A percentile compares a stretch with the other conserved stretches of the same genome.
Conservation (phyloP, 2,888 invertebrate species). For the Lissocephala sabroskyi region DNA sequence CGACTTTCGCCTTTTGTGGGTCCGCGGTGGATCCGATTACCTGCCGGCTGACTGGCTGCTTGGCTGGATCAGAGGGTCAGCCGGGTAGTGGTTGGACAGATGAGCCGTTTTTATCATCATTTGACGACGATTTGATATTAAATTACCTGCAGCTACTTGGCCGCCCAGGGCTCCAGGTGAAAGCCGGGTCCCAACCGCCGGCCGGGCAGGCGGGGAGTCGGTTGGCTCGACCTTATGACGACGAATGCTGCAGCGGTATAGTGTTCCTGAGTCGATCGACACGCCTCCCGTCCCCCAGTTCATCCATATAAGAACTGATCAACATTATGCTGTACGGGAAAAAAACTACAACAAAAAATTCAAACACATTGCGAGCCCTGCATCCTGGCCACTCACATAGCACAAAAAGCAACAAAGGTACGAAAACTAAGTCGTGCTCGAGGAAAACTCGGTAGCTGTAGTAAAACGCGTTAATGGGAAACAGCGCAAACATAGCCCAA, state of each 20-base stretch:
- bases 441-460: not conserved
- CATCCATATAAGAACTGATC: slow-evolving; percentile 10
- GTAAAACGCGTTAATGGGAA: slow-evolving; percentile 9
- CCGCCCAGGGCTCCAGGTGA: not conserved
- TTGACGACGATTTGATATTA: slow-evolving; percentile 30
- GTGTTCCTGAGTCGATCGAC: no score
- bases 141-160: slow-evolving; percentile 34
- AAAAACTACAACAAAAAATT: slow-evolving; percentile 2
- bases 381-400: slow-evolving; percentile 18
- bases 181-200: slow-evolving; percentile 11
- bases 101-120: slow-evolving; percentile 12
- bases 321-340: slow-evolving; percentile 7
- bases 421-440: not conserved
- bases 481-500: no score
- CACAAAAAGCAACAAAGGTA: not conserved
- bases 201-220: not conserved
- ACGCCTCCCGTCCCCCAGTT: not conserved
- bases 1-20: slow-evolving; percentile 52
- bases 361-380: no score
- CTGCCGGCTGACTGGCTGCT: slow-evolving; percentile 8
- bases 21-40: slow-evolving; percentile 47
- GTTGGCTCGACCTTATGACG: no score
- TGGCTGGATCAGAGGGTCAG: not conserved
- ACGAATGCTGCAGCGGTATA: no score
- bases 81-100: no score